These are phyloP conservation scores for Teleiodes luculella DNA, from an alignment of 2,888 invertebrate genomes.

Conservation along the genomic window DNA sequence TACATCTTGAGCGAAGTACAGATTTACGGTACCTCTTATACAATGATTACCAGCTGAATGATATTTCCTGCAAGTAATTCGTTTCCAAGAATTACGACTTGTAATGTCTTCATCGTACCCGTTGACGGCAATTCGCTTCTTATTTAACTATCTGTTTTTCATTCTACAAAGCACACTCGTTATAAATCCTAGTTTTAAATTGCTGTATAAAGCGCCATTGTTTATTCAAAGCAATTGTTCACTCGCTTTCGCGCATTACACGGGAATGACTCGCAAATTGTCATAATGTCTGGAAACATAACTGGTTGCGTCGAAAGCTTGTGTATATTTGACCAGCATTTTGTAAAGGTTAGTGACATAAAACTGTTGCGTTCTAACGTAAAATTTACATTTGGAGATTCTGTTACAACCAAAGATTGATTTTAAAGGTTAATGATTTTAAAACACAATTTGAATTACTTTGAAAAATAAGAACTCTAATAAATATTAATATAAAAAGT, in stretches of 20 bases:
- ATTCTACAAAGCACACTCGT: not conserved
- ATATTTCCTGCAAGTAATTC: too few species aligned
- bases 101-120: too few species aligned
- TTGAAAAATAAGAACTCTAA: too few species aligned
- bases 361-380: not conserved
- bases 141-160: not conserved
- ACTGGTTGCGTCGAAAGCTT: not conserved
- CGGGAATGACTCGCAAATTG: constrained; percentile 2
- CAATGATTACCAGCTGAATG: too few species aligned
- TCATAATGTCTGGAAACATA: not conserved
- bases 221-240: not conserved
- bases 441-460: too few species aligned
- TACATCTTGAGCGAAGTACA: too few species aligned
- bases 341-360: not conserved
- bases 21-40: too few species aligned
- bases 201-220: constrained; percentile 1
- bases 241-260: constrained; percentile 2
- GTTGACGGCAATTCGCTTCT: too few species aligned
- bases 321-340: not conserved
- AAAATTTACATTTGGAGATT: not conserved
- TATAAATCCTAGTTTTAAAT: not conserved
- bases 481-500: too few species aligned
- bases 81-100: too few species aligned
- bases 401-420: not conserved
- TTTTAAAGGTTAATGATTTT: too few species aligned